Percentiles rank a stretch among this genome's conserved stretches.
Evolutionary conservation across 2,113 vertebrate genomes (phyloP).

Genomic region (Bucco capensis): DNA sequence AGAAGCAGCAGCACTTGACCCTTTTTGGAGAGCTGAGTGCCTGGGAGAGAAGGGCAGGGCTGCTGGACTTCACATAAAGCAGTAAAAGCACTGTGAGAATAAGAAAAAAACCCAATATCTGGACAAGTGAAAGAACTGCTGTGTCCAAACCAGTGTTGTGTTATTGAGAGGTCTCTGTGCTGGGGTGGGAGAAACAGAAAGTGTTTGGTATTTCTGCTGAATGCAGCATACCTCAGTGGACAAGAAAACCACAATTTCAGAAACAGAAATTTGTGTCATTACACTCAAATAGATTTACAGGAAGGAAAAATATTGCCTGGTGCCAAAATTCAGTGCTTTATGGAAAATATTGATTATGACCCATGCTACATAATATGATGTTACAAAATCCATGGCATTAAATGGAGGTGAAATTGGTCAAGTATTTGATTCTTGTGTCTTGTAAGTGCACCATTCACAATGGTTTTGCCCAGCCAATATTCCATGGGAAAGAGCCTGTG

Average conservation of each 20-base stretch:
- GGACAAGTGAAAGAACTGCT: neutral
- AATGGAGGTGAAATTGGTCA: neutral
- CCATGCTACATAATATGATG: rapidly evolving
- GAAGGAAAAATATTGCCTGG: neutral
- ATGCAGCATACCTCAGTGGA: neutral
- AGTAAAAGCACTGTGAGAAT: neutral
- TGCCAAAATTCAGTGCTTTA: neutral
- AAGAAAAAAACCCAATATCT: neutral
- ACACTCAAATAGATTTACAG: neutral
- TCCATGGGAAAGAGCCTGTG: rapidly evolving
- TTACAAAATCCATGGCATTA: neutral
- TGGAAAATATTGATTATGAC: neutral
- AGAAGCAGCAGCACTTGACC: neutral
- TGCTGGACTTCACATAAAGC: neutral
- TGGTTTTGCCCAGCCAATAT: neutral
- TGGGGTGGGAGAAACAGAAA: neutral
- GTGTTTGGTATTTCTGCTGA: neutral
- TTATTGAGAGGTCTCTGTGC: neutral
- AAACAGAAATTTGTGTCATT: neutral
- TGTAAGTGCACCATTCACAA: neutral
- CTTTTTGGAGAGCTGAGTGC: neutral
- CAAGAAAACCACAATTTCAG: neutral
- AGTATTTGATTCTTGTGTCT: neutral
- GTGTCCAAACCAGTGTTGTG: neutral
- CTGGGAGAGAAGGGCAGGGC: neutral